These are phyloP conservation scores for Cetonia aurata DNA, from an alignment of 2,888 invertebrate genomes.

Conservation along the genomic window DNA sequence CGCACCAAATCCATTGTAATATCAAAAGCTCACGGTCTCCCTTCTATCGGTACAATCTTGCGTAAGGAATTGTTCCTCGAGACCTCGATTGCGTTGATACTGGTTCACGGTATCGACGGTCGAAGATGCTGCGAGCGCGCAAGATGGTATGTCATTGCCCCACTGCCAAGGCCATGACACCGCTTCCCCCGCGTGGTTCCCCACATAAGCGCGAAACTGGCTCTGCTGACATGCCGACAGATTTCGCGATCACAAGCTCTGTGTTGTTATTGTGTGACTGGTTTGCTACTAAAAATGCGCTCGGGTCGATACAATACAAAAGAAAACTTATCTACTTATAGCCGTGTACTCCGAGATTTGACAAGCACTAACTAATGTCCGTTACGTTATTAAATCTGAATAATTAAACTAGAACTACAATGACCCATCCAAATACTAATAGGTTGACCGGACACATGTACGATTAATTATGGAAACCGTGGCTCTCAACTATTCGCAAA, in stretches of 20 bases:
- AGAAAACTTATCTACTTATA: background rate
- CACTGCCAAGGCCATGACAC: conserved; percentile 57
- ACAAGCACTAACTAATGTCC: no score
- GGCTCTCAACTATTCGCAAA: no score
- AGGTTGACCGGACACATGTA: no score
- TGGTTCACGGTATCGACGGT: conserved; percentile 32
- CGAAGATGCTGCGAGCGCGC: conserved; percentile 37
- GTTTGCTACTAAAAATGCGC: background rate
- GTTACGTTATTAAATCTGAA: no score
- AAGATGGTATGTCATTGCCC: conserved; percentile 50
- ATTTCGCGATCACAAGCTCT: conserved; percentile 25
- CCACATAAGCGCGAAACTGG: conserved; percentile 31
- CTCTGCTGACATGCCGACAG: conserved; percentile 35
- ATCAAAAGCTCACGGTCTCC: no score
- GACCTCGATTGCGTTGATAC: conserved; percentile 27
- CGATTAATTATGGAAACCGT: no score
- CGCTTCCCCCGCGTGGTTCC: conserved; percentile 46
- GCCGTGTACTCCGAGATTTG: no score
- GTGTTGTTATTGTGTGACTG: conserved; percentile 20
- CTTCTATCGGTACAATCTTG: conserved; percentile 22
- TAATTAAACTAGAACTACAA: no score
- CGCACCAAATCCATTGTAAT: no score
- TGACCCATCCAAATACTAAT: no score
- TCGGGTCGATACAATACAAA: background rate
- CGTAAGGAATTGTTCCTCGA: conserved; percentile 14